Conservation (phyloP, 2,113 vertebrate genomes). For the Gorsachius goisagi region DNA sequence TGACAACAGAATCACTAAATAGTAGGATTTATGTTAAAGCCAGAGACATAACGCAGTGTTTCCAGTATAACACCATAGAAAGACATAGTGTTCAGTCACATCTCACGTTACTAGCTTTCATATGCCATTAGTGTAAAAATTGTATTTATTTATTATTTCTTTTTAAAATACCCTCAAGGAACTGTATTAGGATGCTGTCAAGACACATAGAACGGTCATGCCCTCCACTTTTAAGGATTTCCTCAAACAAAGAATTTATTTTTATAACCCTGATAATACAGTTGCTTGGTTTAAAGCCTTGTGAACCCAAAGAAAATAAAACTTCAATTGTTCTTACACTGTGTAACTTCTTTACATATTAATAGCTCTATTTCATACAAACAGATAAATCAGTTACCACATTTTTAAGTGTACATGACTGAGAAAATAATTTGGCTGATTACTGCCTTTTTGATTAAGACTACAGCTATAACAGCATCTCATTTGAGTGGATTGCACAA, state of each 20-base stretch:
- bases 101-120: not conserved
- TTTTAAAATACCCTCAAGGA: not conserved
- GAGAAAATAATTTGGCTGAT: not conserved
- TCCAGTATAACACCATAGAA: not conserved
- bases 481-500: not conserved
- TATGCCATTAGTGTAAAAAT: not conserved
- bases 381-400: not conserved
- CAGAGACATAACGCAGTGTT: rapidly evolving
- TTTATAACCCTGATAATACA: not conserved
- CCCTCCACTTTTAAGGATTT: not conserved
- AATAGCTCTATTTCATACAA: not conserved
- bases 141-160: not conserved
- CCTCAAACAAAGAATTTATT: not conserved
- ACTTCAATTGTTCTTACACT: not conserved
- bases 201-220: not conserved
- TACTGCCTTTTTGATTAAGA: not conserved
- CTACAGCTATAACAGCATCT: not conserved
- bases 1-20: not conserved
- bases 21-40: not conserved
- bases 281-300: not conserved
- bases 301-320: not conserved
- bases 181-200: not conserved
- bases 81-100: not conserved
- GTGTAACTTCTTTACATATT: not conserved
- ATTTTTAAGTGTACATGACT: not conserved